Base-by-base conservation (phyloP, 2,888 invertebrate genomes). In the Julus scandinavius region DNA sequence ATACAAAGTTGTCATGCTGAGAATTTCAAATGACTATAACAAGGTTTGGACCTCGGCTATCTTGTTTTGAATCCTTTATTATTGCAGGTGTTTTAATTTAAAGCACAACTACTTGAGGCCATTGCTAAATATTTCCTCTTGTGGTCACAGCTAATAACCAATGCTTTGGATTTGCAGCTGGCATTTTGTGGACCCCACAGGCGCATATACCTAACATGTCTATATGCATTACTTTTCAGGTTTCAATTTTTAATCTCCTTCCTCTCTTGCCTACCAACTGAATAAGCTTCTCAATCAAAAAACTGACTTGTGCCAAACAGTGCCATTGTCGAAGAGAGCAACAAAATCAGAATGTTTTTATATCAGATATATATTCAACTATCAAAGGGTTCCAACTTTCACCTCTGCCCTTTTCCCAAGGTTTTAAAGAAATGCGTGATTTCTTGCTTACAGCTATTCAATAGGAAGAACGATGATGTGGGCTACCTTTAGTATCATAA, bases 381-480 rank as follows among this genome's bases (percentile, higher is more conserved):
- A 72, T 72, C 29, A 29, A 72, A 72, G 72, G 72, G 72, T 72
- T 72, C 29, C 72, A 72, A n/a, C 6, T 72, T 29, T 72, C 72
- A 72, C 72, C 72, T 72, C 72, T 72, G 72, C 72, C 72, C 72
- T 72, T 72, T 72, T 72, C 72, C 72, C 72, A 72, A 29, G 72
- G 29, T 13, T 29, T 72, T 20, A 29, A 72, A 72, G 13, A 29
- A 72, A 72, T 72, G 29, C 72, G 29, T 29, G 29, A 72, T 72
- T 72, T 72, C 72, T 72, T 72, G 29, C 29, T 13, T 29, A 29
- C 1, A 72, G 29, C 20, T 20, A n/a, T 63, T 63, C 54, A 63
- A 63, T 20, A 63, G 63, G 72, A 72, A 72, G 72, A 29, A 72
- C 29, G 11, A 72, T 72, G 11, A 72, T 72, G 72, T 29, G 29